Evolutionary conservation across 1,140 invertebrate species (phyloP).

Genomic region (Pogonognathellus flavescens): DNA sequence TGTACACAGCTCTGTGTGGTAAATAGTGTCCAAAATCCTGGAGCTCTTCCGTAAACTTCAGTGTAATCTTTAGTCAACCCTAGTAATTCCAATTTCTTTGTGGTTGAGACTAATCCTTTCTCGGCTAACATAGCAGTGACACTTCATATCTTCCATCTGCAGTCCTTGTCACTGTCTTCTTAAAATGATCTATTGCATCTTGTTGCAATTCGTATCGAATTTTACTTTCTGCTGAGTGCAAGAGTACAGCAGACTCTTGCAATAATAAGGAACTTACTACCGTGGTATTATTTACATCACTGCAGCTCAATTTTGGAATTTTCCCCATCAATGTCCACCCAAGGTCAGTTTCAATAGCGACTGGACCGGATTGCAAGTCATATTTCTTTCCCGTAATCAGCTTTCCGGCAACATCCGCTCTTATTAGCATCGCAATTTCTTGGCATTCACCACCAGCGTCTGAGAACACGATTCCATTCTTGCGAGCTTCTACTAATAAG

Average conservation of each 20-base stretch:
- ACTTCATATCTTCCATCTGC: constrained; percentile 49
- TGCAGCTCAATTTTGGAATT: neutral
- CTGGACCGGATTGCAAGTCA: neutral
- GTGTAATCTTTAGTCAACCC: constrained; percentile 32
- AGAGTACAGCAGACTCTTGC: neutral
- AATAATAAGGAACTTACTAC: neutral
- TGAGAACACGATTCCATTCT: neutral
- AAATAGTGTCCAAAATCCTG: constrained; percentile 59
- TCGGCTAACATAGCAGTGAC: constrained; percentile 30
- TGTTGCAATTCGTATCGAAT: neutral
- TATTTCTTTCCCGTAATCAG: neutral
- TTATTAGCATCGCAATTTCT: constrained; percentile 7
- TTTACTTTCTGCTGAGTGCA: constrained; percentile 33
- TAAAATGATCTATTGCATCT: constrained; percentile 19
- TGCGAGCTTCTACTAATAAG: neutral
- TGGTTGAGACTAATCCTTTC: neutral
- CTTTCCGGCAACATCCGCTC: constrained; percentile 20
- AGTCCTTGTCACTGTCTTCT: constrained; percentile 10
- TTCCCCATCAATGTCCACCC: constrained; percentile 54
- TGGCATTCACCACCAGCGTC: neutral
- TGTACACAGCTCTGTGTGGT: constrained; percentile 62
- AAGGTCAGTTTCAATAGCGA: neutral
- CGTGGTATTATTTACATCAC: neutral
- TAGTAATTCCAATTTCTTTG: constrained; percentile 18
- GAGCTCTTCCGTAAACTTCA: constrained; percentile 32